Evolutionary conservation across 1,140 invertebrate genomes (phyloP).

Genomic region (Aphis gossypii): DNA sequence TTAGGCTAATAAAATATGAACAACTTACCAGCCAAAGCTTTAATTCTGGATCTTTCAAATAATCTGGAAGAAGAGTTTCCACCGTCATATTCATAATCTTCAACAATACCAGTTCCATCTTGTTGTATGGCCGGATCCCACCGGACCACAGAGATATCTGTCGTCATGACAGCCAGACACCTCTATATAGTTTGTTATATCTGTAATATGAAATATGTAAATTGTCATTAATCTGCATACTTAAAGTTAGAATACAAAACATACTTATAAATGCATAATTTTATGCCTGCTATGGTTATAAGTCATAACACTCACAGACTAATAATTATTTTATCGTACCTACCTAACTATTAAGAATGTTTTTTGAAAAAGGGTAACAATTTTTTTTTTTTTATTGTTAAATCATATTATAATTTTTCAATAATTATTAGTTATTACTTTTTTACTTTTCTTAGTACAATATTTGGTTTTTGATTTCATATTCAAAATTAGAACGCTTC

Average conservation of each 20-base stretch:
- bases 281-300: neutral
- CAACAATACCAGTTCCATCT: constrained; percentile 76
- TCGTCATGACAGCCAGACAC: constrained; percentile 79
- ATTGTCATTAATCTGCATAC: neutral
- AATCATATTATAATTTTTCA: neutral
- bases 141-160: constrained; percentile 94
- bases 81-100: constrained; percentile 98
- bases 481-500: neutral
- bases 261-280: neutral
- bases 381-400: no score
- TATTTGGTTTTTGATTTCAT: neutral
- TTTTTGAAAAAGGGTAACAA: neutral
- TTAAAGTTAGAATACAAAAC: neutral
- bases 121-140: constrained; percentile 89
- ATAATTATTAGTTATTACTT: neutral
- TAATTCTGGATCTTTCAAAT: constrained; percentile 98
- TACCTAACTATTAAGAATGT: neutral
- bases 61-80: constrained; percentile 97
- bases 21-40: constrained; percentile 90
- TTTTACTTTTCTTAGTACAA: neutral
- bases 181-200: constrained; percentile 47
- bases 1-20: neutral
- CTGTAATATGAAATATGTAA: neutral
- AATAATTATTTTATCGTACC: neutral
- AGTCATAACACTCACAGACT: neutral